These are phyloP conservation scores for Lophotis ruficrista DNA, from an alignment of 2,113 vertebrate species.

Conservation along the genomic window DNA sequence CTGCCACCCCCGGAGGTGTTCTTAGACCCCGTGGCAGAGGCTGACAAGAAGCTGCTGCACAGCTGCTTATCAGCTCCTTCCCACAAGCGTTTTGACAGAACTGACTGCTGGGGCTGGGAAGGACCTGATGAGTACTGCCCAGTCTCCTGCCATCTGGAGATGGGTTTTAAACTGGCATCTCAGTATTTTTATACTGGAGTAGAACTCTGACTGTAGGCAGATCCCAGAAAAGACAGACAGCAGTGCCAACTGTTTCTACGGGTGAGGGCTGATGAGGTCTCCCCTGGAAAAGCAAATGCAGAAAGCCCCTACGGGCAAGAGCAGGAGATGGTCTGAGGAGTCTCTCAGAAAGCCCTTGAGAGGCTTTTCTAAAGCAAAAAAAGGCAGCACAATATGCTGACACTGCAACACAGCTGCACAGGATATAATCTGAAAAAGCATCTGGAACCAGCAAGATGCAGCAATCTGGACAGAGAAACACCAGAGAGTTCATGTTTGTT, in stretches of 20 bases:
- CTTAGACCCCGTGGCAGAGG: neutral
- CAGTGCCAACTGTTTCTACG: neutral
- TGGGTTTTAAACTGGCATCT: neutral
- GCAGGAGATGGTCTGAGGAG: neutral
- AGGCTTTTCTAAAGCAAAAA: neutral
- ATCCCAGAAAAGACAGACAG: neutral
- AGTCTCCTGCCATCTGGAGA: neutral
- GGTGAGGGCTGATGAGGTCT: neutral
- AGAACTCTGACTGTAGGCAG: neutral
- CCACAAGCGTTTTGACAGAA: neutral
- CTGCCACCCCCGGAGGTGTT: fast-evolving
- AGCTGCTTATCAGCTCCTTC: neutral
- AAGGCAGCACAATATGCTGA: neutral
- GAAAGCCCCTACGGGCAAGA: neutral
- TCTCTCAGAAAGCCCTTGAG: neutral
- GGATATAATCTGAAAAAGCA: neutral
- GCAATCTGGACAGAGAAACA: neutral
- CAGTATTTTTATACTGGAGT: neutral
- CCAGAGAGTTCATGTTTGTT: neutral
- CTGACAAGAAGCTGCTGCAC: neutral
- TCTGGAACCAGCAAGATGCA: neutral
- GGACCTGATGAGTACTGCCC: neutral
- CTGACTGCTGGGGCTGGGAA: neutral
- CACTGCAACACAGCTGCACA: neutral
- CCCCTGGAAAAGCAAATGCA: neutral